Percentiles rank a stretch among this genome's conserved stretches.
These are phyloP conservation scores for Lycaena phlaeas DNA, from an alignment of 2,888 invertebrate species.

Conservation along the genomic window DNA sequence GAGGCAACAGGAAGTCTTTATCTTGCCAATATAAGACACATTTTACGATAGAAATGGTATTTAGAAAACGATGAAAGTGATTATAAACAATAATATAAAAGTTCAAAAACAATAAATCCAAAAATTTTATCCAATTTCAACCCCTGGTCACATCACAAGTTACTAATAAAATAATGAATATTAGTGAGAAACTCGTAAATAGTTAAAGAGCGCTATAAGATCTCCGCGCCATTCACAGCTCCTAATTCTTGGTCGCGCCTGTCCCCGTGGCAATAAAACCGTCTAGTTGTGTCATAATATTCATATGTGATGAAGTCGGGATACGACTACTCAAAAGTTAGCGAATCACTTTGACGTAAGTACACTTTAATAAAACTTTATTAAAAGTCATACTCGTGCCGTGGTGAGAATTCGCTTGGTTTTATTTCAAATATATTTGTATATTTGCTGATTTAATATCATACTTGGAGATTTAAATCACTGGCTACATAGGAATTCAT, in stretches of 20 bases:
- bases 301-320: conserved; percentile 55
- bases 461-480: too few relatives aligned
- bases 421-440: conserved; percentile 9
- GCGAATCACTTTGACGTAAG: conserved; percentile 33
- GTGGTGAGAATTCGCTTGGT: background rate
- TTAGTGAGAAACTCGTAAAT: too few relatives aligned
- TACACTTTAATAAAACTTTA: conserved; percentile 19
- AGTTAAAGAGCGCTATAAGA: conserved; percentile 19
- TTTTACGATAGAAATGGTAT: too few relatives aligned
- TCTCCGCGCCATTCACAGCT: conserved; percentile 30
- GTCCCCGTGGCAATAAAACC: conserved; percentile 58
- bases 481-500: too few relatives aligned
- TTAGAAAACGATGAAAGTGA: too few relatives aligned
- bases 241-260: conserved; percentile 53
- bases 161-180: too few relatives aligned
- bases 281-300: conserved; percentile 58
- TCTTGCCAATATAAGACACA: too few relatives aligned
- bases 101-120: too few relatives aligned
- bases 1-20: too few relatives aligned
- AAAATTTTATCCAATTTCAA: too few relatives aligned
- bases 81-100: too few relatives aligned
- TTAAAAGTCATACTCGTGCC: conserved; percentile 13
- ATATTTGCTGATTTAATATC: background rate
- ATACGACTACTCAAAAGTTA: conserved; percentile 43
- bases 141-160: too few relatives aligned